Base-by-base conservation (phyloP, 2,797 vertebrate species). In the Channa striata region DNA sequence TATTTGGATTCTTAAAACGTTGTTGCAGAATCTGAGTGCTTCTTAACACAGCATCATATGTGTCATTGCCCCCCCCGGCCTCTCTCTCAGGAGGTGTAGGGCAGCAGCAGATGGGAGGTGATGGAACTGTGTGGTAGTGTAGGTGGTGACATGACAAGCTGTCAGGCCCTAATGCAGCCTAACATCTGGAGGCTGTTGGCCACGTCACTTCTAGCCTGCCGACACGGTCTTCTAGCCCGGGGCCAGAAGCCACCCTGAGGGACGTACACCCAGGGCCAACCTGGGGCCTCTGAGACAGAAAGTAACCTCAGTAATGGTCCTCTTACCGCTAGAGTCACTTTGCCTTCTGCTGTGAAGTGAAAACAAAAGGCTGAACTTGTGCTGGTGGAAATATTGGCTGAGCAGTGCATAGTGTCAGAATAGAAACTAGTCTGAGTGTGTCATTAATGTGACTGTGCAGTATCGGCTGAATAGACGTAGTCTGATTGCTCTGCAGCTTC, bases 171-270 rank as follows among this genome's bases (percentile, higher is more conserved):
- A 94, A 94, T 95, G 93, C 86, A 93, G 84, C 17, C 65, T 12
- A 94, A 93, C 94, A 95, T 95, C 93, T 95, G 93, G 93, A 93
- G 84, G 82, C 83, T 84, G 88, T 88, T 90, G 87, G 68, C 59
- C 79, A 61, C 57, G 75, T 90, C 89, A 84, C 81, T 84, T 82
- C 66, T 72, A 74, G 83, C 85, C 82, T 70, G 61, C 73, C 37
- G 73, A 81, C 78, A 17, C 78, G 72, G 82, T 53, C 82, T 68
- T 88, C 52, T 89, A 68, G 91, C 92, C 91, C 0, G 48, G 73
- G 87, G 92, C 84, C 80, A 80, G 47, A 8, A 60, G 71, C 69
- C 68, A 39, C 81, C 88, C 84, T 60, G 63, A 54, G 87, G 84
- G 89, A 83, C 64, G 0, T n/a, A 1, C 63, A 84, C 21, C 48